A percentile compares a stretch with the other conserved stretches of the same genome.
These are phyloP conservation scores for Regulus satrapa DNA, from an alignment of 2,113 vertebrate genomes.

Conservation along the genomic window DNA sequence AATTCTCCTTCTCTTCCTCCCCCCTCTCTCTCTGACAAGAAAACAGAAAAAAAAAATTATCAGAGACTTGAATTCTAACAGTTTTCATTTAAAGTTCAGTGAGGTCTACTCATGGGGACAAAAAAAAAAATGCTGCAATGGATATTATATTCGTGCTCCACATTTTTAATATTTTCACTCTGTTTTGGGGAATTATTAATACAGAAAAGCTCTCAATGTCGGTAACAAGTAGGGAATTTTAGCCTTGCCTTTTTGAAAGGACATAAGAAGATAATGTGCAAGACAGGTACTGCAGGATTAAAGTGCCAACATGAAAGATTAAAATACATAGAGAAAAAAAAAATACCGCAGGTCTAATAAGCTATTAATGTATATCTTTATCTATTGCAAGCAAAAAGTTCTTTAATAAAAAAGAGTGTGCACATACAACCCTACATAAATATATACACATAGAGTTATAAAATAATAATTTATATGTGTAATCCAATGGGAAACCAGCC, in stretches of 20 bases:
- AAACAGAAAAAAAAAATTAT: background rate
- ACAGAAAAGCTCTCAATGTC: background rate
- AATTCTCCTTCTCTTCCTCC: background rate
- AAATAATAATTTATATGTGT: background rate
- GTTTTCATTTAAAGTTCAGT: background rate
- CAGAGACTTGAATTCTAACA: background rate
- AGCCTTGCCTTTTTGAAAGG: background rate
- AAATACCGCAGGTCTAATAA: background rate
- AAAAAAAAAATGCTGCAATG: background rate
- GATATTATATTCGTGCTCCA: background rate
- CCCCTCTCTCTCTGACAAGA: accelerated
- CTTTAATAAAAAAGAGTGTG: background rate
- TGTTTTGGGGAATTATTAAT: background rate
- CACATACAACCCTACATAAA: background rate
- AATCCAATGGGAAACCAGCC: background rate
- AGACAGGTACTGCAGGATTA: background rate
- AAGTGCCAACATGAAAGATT: background rate
- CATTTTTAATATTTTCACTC: background rate
- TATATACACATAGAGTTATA: background rate
- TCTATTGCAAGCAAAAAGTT: background rate
- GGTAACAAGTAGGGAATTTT: background rate
- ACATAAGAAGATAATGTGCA: background rate
- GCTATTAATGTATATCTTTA: background rate
- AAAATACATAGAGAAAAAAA: background rate
- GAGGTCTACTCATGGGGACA: accelerated